These are phyloP conservation scores for Cotesia congregata DNA, from an alignment of 2,888 invertebrate species.

Conservation along the genomic window DNA sequence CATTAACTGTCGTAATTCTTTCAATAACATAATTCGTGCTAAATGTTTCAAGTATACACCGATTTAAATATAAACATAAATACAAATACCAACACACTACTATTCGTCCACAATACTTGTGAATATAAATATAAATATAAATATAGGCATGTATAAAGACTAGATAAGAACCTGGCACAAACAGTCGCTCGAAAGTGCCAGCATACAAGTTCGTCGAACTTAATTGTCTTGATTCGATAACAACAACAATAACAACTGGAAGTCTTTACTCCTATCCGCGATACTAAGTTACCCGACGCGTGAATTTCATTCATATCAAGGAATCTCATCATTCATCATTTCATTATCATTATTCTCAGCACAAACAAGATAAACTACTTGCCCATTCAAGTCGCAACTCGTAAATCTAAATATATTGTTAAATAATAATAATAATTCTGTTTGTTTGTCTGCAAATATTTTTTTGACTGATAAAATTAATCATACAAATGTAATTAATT, in stretches of 20 bases:
- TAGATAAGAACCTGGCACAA: slow-evolving; percentile 10
- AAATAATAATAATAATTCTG: no score
- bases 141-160: background rate
- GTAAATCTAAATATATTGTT: no score
- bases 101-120: no score
- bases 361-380: background rate
- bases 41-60: background rate
- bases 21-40: slow-evolving; percentile 1
- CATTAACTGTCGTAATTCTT: slow-evolving; percentile 18
- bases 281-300: slow-evolving; percentile 44
- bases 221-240: slow-evolving; percentile 45
- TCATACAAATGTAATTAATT: no score
- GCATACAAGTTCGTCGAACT: slow-evolving; percentile 47
- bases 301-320: slow-evolving; percentile 29
- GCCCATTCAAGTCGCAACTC: background rate
- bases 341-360: background rate
- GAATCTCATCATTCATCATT: background rate
- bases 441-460: no score
- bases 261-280: slow-evolving; percentile 4
- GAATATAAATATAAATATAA: background rate
- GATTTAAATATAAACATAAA: background rate
- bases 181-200: background rate
- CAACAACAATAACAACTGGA: slow-evolving; percentile 14
- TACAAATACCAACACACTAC: background rate
- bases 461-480: no score